Base-by-base conservation (phyloP, 2,113 vertebrate species). In the Sinocyclocheilus grahami region DNA sequence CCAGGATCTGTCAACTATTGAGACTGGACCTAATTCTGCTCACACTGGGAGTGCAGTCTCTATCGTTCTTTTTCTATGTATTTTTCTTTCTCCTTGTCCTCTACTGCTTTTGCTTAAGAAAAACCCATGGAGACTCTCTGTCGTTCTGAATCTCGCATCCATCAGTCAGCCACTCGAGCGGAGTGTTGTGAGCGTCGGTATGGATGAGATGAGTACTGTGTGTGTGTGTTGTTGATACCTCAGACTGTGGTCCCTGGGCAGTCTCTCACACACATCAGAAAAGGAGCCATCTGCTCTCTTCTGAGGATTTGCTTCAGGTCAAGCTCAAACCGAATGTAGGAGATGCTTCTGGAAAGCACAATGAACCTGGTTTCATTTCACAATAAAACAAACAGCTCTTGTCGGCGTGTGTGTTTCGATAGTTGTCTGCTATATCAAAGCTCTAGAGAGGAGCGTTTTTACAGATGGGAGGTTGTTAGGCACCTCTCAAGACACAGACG, bases 111-210 rank as follows among this genome's bases (percentile, higher is more conserved):
- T 77, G 69, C 67, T 58, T 74, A 60, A 82, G 80, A 85, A 69
- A 78, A 84, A 18, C 86, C 88, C 75, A 87, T 20, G 48, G 86
- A 87, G 84, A 78, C 60, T 84, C 60, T 84, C 84, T 89, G 88
- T 89, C 88, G 82, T 85, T 87, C 75, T 87, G 85, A 87, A 89
- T 89, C 88, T 83, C 80, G 71, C 60, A 89, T 90, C 87, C 83
- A 88, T 87, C 87, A 90, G 82, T 90, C 89, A 87, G 76, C 83
- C 83, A 83, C 80, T 88, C 79, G n/a, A 88, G 87, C 86, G 55
- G 83, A 83, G 75, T 82, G 78, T 82, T 81, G 85, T 81, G 80
- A 85, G 82, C 51, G 30, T 46, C 63, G 71, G 87, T 85, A 83
- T 86, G 85, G 85, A 78, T 85, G 85, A 85, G 82, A 77, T 79